A percentile compares a stretch with the other conserved stretches of the same genome.
Evolutionary conservation across 2,113 vertebrate species (phyloP).

Genomic region (Osmerus mordax): DNA sequence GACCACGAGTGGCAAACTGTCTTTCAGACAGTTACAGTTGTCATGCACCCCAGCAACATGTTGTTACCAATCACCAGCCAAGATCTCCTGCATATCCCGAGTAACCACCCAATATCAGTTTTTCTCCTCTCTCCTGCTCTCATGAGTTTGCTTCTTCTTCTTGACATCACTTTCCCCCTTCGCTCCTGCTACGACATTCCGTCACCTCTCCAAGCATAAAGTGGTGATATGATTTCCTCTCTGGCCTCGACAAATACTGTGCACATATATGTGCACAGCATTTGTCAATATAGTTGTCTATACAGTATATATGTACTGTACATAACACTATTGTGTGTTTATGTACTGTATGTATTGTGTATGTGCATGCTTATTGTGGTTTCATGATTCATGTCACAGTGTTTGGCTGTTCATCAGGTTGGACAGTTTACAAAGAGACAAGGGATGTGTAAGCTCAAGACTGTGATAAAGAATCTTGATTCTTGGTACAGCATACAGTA

Average conservation of each 20-base stretch:
- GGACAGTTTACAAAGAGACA: no score
- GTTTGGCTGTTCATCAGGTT: neutral
- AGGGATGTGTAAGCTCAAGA: no score
- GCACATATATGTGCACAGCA: neutral
- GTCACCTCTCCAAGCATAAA: conserved; percentile 29
- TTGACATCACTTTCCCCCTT: conserved; percentile 27
- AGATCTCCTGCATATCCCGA: neutral
- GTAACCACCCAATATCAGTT: neutral
- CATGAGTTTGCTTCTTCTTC: conserved; percentile 3
- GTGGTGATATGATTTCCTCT: conserved; percentile 31
- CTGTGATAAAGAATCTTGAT: no score
- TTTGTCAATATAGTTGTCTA: neutral
- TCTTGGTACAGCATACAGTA: no score
- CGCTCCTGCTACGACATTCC: conserved; percentile 24
- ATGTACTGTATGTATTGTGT: neutral
- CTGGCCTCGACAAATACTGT: neutral
- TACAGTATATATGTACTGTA: neutral
- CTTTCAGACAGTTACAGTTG: neutral
- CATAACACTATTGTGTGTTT: neutral
- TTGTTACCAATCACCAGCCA: neutral
- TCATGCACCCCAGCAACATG: neutral
- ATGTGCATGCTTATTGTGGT: neutral
- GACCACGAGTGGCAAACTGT: no score
- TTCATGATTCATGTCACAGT: neutral
- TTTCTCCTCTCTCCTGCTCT: neutral